Evolutionary conservation across 2,113 vertebrate species (phyloP), one percentile per base, ranked within the genome.

Genomic region (Ivindomyrus marchei): DNA sequence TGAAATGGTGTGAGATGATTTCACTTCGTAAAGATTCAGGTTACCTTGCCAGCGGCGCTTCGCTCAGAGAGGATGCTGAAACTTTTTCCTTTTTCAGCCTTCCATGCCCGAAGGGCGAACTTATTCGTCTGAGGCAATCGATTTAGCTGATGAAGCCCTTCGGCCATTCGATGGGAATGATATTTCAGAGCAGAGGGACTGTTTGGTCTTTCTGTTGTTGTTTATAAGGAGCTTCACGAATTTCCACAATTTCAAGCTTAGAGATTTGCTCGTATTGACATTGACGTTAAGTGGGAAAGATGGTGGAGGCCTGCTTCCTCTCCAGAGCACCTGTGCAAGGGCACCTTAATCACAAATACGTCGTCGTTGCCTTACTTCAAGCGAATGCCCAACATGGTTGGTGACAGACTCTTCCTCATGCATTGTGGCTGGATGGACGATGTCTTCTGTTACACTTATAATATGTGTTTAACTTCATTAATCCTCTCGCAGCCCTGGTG

Each of bases 41-140:
- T 36, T 52, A 36, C 27, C 49, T 42, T 49, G 74, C 77, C 74
- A n/a, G 49, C 0, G 77, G 17, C 89, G 10, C 49, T 45, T 47
- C 88, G 36, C 24, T 46, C 62, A 47, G 19, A 50, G 52, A 88
- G 24, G 86, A 19, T 36, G 62, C 47, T 89, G 56, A 39, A 31
- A 24, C 42, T 17, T 58, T 39, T 39, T 85, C 80, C 87, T 11
- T 52, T 85, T 88, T 85, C 46, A 3, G 6, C 52, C 31, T 19
- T 62, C 21, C 7, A 15, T 7, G 10, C 50, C 39, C 13, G 0
- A 39, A 47, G 46, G 74, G 15, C 39, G 1, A 13, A 74, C 77
- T 42, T 83, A 49, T 89, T 91, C 45, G 27, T 46, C 49, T 47
- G 13, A 70, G 80, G 36, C 56, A 90, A 86, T 83, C 45, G 66